phyloP scores from a whole-genome alignment of 2,888 invertebrate species.

The Cataglyphis altisquamis region DNA sequence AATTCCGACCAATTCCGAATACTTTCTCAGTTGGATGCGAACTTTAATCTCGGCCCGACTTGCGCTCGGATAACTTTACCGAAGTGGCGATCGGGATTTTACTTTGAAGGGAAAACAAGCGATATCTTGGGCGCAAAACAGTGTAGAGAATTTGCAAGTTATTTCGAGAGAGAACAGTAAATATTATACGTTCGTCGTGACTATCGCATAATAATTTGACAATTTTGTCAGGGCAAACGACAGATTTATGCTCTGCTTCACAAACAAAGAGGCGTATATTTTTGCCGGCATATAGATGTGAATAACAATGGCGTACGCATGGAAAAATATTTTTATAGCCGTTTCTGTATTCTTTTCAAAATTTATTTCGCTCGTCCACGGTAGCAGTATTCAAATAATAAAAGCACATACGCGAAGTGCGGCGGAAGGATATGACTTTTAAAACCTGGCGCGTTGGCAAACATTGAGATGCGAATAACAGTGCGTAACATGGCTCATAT shows the following conservation, averaged over 20 bases:
- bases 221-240: slow-evolving; percentile 15
- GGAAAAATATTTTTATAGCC: slow-evolving; percentile 49
- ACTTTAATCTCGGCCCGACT: slow-evolving; percentile 72
- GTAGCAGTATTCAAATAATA: slow-evolving; percentile 52
- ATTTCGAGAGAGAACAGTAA: neutral
- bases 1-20: slow-evolving; percentile 68
- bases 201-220: slow-evolving; percentile 24
- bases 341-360: slow-evolving; percentile 45
- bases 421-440: slow-evolving; percentile 43
- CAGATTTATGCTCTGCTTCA: slow-evolving; percentile 35
- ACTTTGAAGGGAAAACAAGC: slow-evolving; percentile 22
- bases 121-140: slow-evolving; percentile 46
- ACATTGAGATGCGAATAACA: slow-evolving; percentile 29
- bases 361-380: slow-evolving; percentile 46
- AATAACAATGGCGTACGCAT: slow-evolving; percentile 30
- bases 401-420: slow-evolving; percentile 43
- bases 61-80: slow-evolving; percentile 64
- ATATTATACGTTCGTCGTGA: neutral
- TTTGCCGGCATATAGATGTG: slow-evolving; percentile 3
- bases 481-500: slow-evolving; percentile 32
- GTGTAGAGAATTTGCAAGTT: slow-evolving; percentile 51
- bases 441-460: slow-evolving; percentile 37
- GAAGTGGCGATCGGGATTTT: slow-evolving; percentile 46
- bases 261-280: slow-evolving; percentile 22
- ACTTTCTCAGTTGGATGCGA: slow-evolving; percentile 70